Evolutionary conservation across 2,113 vertebrate genomes (phyloP).

Genomic region (Oryzias celebensis): DNA sequence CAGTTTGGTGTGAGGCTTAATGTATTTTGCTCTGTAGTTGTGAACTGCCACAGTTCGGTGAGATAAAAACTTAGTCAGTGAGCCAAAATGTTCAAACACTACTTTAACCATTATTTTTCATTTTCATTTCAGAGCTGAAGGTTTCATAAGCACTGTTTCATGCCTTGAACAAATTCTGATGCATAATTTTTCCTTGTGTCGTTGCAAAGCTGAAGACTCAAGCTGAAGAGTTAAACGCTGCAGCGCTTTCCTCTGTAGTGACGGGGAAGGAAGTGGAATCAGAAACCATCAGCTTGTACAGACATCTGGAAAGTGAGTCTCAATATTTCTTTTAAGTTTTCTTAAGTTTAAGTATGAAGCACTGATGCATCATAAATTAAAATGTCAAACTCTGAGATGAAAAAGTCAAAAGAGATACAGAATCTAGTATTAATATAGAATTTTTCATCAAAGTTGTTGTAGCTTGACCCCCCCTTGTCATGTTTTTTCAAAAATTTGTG

Average conservation of each 20-base stretch:
- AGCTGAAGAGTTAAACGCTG: constrained; percentile 58
- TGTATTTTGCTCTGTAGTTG: no score
- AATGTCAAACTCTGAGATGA: constrained; percentile 35
- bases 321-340: not conserved
- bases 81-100: no score
- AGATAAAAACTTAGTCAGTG: no score
- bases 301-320: constrained; percentile 80
- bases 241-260: constrained; percentile 71
- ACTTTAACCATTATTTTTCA: no score
- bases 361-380: constrained; percentile 33
- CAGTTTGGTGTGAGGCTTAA: no score
- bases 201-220: constrained; percentile 68
- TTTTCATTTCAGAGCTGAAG: not conserved
- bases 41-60: no score
- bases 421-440: constrained; percentile 25
- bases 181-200: constrained; percentile 6
- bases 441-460: constrained; percentile 7
- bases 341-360: constrained; percentile 10
- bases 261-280: constrained; percentile 76
- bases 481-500: not conserved
- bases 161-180: not conserved
- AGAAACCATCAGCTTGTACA: constrained; percentile 69
- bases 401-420: constrained; percentile 9
- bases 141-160: not conserved
- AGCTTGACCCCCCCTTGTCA: constrained; percentile 18